A percentile compares a stretch with the other conserved stretches of the same genome.
Evolutionary conservation across 64 coral and sea anemone genomes (phyloP).

Genomic region (Acropora tenuis): DNA sequence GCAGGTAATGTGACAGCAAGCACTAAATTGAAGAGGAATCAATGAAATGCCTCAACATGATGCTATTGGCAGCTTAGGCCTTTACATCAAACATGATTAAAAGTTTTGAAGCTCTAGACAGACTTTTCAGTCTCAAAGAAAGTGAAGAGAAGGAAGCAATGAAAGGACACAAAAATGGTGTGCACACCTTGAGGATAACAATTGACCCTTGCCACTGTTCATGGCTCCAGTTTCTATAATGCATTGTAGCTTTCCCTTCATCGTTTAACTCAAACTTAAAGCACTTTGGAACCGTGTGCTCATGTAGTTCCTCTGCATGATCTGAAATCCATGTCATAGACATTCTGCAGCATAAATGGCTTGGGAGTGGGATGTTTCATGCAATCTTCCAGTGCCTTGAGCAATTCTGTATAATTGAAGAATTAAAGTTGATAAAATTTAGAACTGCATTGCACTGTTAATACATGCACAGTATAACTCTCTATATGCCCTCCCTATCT

Average conservation of each 20-base stretch:
- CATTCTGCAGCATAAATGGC: background rate
- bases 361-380: slow-evolving; percentile 5
- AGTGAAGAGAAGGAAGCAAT: background rate
- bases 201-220: background rate
- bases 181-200: background rate
- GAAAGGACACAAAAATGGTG: background rate
- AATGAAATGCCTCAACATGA: no score
- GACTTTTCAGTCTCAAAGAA: no score
- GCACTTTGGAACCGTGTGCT: slow-evolving; percentile 21
- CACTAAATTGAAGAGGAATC: no score
- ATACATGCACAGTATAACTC: background rate
- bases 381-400: slow-evolving; percentile 1
- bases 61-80: no score
- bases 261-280: slow-evolving; percentile 8
- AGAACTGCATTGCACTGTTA: background rate
- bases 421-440: background rate
- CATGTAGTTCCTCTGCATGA: no score
- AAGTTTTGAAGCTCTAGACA: no score
- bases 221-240: slow-evolving; percentile 15
- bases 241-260: slow-evolving; percentile 5
- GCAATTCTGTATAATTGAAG: background rate
- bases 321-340: no score
- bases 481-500: no score
- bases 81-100: no score
- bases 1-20: no score